Percentiles rank a stretch among this genome's conserved stretches.
These are phyloP conservation scores for Protaetia brevitarsis DNA, from an alignment of 1,140 invertebrate genomes.

Conservation along the genomic window DNA sequence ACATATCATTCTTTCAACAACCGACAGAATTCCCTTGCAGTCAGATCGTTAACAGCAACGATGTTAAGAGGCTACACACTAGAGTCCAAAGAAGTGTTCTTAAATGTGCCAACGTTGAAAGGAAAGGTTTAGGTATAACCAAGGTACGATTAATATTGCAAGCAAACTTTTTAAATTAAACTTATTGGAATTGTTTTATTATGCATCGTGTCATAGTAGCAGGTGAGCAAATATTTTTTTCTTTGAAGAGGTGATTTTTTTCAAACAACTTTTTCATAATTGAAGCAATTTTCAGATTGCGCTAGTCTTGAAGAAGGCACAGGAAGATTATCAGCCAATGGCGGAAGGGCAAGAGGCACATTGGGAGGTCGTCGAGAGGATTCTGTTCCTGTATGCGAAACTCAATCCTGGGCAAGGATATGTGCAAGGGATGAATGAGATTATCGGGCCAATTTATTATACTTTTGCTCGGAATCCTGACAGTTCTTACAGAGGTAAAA, in stretches of 20 bases:
- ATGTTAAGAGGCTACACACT: constrained; percentile 76
- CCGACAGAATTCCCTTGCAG: constrained; percentile 82
- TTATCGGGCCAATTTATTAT: constrained; percentile 97
- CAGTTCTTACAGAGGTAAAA: constrained; percentile 71
- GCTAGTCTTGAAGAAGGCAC: constrained; percentile 62
- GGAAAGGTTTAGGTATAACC: constrained; percentile 83
- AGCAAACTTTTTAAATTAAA: neutral
- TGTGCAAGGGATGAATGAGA: constrained; percentile 99
- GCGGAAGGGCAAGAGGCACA: constrained; percentile 83
- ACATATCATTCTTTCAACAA: constrained; percentile 96
- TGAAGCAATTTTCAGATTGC: constrained; percentile 55
- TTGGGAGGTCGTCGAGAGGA: constrained; percentile 96
- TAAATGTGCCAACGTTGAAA: constrained; percentile 82
- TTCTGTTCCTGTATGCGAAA: constrained; percentile 96
- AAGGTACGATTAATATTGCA: constrained; percentile 63
- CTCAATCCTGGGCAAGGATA: constrained; percentile 97
- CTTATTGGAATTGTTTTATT: neutral
- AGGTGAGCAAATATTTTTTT: constrained; percentile 40
- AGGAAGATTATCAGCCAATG: constrained; percentile 77
- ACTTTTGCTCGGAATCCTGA: constrained; percentile 90
- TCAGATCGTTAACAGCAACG: constrained; percentile 70
- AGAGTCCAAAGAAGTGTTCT: constrained; percentile 83
- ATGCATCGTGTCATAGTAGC: constrained; percentile 40
- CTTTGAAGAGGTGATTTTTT: neutral
- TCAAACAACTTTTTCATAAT: neutral